Percentiles rank a stretch among this genome's conserved stretches.
Evolutionary conservation across 2,113 vertebrate genomes (phyloP).

Genomic region (Varanus komodoensis): DNA sequence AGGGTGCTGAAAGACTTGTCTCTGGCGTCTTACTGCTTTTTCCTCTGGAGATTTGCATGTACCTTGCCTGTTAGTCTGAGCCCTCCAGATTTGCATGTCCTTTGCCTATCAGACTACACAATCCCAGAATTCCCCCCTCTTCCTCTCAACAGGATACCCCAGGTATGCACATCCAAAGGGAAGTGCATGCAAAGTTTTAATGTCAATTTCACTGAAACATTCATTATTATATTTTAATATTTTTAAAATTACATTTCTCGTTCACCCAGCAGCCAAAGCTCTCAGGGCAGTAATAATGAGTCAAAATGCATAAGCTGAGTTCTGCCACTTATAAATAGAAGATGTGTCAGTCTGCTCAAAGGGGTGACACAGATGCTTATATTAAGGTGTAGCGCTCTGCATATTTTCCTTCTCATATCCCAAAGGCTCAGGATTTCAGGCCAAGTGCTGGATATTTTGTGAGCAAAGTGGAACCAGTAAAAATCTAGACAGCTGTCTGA

Average conservation of each 20-base stretch:
- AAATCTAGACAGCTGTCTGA: background rate
- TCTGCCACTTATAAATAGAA: background rate
- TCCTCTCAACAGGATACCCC: background rate
- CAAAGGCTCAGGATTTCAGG: background rate
- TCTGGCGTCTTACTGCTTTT: background rate
- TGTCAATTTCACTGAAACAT: background rate
- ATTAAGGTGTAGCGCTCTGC: background rate
- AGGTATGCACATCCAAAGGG: background rate
- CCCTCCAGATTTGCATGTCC: background rate
- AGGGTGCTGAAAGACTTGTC: background rate
- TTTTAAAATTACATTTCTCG: too few species aligned
- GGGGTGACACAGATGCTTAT: background rate
- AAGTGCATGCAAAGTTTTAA: background rate
- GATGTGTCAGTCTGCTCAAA: background rate
- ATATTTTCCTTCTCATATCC: too few species aligned
- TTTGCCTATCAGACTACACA: background rate
- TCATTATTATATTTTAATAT: too few species aligned
- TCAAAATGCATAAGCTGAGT: background rate
- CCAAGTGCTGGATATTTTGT: background rate
- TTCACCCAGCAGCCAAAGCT: background rate
- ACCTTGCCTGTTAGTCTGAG: too few species aligned
- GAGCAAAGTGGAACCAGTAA: background rate
- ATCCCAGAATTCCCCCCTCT: background rate
- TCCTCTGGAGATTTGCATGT: background rate
- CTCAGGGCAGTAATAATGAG: background rate